Conservation (phyloP, 2,888 invertebrate genomes). For the Vesta saturnalis region DNA sequence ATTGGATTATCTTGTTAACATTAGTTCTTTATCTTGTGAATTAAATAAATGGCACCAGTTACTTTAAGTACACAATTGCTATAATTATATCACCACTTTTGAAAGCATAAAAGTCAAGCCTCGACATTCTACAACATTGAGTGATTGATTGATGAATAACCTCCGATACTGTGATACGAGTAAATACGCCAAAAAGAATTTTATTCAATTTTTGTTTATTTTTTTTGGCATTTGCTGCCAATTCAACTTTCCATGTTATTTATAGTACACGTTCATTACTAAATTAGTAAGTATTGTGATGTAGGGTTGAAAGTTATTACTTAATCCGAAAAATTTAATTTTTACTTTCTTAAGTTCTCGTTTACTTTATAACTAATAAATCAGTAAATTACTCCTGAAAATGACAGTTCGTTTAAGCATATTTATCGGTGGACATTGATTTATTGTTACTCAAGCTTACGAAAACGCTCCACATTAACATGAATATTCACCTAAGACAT, state of each 20-base stretch:
- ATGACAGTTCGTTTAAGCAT: neutral
- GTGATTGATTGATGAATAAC: conserved; percentile 14
- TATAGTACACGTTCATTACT: too few species aligned
- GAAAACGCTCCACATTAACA: neutral
- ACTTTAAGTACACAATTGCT: neutral
- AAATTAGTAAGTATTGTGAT: too few species aligned
- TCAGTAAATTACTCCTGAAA: neutral
- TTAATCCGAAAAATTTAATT: too few species aligned
- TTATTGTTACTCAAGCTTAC: neutral
- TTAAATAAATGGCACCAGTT: neutral
- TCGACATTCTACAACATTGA: conserved; percentile 5
- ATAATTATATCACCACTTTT: neutral
- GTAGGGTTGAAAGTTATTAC: too few species aligned
- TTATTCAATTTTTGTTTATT: too few species aligned
- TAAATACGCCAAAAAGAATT: too few species aligned
- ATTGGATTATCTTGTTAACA: neutral
- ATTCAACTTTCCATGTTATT: too few species aligned
- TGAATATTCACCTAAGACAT: too few species aligned
- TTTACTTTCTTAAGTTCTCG: neutral
- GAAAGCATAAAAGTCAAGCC: neutral
- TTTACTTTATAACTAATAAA: neutral
- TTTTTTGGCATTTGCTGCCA: too few species aligned
- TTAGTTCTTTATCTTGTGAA: neutral
- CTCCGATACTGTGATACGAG: neutral
- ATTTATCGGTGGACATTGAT: neutral